These are phyloP conservation scores for Bhutanitis thaidina DNA, from an alignment of 2,888 invertebrate genomes.

Conservation along the genomic window DNA sequence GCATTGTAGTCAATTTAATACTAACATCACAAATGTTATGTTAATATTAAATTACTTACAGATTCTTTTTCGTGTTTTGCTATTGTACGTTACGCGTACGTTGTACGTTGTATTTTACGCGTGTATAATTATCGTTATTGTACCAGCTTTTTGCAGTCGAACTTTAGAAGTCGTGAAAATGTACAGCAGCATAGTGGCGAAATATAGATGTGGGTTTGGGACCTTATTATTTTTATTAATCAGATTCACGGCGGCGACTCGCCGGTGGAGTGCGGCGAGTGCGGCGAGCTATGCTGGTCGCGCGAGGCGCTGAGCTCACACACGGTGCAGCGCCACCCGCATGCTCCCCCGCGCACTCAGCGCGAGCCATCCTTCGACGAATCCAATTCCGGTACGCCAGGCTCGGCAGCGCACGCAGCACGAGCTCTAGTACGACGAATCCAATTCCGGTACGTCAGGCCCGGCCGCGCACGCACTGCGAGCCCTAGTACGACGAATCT, in stretches of 20 bases:
- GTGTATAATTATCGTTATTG: no score
- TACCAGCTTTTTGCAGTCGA: no score
- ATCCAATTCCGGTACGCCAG: constrained; percentile 54
- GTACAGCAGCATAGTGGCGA: no score
- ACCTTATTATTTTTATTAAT: background rate
- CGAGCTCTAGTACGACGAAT: background rate
- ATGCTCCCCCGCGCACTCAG: constrained; percentile 43
- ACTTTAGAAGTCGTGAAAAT: no score
- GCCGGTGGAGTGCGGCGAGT: constrained; percentile 88
- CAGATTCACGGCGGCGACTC: constrained; percentile 89
- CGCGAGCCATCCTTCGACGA: constrained; percentile 40
- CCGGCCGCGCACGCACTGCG: background rate
- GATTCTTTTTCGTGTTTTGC: no score
- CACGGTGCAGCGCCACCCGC: constrained; percentile 56
- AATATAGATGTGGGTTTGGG: no score
- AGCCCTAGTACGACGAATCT: background rate
- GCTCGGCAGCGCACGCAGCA: background rate
- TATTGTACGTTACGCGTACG: no score
- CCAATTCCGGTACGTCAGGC: background rate
- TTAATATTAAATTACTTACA: no score
- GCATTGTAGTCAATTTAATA: no score
- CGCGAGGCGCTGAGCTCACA: constrained; percentile 66
- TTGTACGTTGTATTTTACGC: no score
- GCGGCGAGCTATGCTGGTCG: constrained; percentile 91
- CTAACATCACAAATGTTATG: no score